phyloP scores from a whole-genome alignment of 1,140 invertebrate genomes.

The Drosophila pallidifrons region DNA sequence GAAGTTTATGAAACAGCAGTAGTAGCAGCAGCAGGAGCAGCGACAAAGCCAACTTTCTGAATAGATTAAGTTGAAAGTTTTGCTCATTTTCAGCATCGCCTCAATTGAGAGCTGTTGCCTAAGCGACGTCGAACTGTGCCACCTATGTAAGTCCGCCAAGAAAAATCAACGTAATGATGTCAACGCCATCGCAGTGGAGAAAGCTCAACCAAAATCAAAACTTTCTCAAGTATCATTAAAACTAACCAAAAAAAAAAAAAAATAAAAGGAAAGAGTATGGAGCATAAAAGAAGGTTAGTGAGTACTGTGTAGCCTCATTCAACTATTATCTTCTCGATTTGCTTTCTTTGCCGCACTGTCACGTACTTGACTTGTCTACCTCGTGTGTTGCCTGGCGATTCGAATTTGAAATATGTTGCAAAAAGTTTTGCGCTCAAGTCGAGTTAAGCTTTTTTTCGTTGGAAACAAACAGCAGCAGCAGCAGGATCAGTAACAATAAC shows the following conservation, averaged over 20 bases:
- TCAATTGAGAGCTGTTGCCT: conserved; percentile 57
- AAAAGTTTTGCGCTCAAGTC: conserved; percentile 46
- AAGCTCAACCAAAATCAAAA: conserved; percentile 71
- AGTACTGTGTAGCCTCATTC: conserved; percentile 21
- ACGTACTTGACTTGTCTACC: conserved; percentile 30
- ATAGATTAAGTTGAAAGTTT: conserved; percentile 83
- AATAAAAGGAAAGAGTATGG: not conserved
- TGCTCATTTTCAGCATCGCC: conserved; percentile 81
- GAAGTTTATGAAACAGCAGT: conserved; percentile 76
- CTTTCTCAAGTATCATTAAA: conserved; percentile 82
- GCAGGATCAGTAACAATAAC: not conserved
- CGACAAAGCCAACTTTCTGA: conserved; percentile 74
- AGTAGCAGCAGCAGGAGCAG: not conserved
- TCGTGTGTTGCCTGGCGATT: conserved; percentile 25
- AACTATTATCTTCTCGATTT: conserved; percentile 74
- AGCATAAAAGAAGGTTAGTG: conserved; percentile 3
- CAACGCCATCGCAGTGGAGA: conserved; percentile 33
- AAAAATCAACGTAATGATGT: conserved; percentile 78
- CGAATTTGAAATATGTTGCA: conserved; percentile 46
- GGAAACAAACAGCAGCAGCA: conserved; percentile 38
- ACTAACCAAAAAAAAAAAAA: conserved; percentile 60
- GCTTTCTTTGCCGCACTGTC: conserved; percentile 31
- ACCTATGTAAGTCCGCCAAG: conserved; percentile 26
- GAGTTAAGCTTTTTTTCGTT: conserved; percentile 72
- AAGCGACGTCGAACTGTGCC: conserved; percentile 38